Conservation (phyloP, 2,113 vertebrate species). For the Cathartes aura region DNA sequence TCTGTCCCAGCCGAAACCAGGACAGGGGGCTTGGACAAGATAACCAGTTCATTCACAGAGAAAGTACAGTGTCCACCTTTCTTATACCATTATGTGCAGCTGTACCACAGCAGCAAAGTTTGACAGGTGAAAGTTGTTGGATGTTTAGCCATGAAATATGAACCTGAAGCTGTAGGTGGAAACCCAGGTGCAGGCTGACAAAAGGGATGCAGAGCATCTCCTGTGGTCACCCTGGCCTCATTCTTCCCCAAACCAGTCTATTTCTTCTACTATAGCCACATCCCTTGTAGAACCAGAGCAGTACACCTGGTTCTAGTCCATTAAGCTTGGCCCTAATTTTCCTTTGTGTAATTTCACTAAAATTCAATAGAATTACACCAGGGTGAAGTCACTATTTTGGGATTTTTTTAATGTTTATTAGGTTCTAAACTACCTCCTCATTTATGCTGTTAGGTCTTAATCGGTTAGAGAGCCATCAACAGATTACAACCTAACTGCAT, state of each 20-base stretch:
- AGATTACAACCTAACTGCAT: neutral
- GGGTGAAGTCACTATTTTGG: neutral
- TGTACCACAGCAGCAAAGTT: neutral
- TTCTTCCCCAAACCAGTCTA: neutral
- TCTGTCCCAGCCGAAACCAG: too few relatives aligned
- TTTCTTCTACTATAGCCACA: neutral
- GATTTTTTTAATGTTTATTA: neutral
- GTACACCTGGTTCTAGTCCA: neutral
- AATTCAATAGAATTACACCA: neutral
- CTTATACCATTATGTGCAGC: rapidly evolving
- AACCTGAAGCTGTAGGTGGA: neutral
- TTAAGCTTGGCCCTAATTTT: neutral
- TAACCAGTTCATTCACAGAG: neutral
- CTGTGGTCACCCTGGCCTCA: neutral
- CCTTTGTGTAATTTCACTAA: neutral
- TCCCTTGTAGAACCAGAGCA: neutral
- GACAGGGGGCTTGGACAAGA: neutral
- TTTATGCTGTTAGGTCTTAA: conserved; percentile 1
- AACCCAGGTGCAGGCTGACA: neutral
- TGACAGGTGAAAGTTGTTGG: neutral
- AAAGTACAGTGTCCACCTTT: neutral
- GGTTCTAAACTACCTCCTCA: conserved; percentile 29
- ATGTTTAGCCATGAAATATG: neutral
- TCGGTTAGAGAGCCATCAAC: neutral
- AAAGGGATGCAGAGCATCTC: neutral